These are phyloP conservation scores for Cetoscarus ocellatus DNA, from an alignment of 2,797 vertebrate genomes.

Conservation along the genomic window DNA sequence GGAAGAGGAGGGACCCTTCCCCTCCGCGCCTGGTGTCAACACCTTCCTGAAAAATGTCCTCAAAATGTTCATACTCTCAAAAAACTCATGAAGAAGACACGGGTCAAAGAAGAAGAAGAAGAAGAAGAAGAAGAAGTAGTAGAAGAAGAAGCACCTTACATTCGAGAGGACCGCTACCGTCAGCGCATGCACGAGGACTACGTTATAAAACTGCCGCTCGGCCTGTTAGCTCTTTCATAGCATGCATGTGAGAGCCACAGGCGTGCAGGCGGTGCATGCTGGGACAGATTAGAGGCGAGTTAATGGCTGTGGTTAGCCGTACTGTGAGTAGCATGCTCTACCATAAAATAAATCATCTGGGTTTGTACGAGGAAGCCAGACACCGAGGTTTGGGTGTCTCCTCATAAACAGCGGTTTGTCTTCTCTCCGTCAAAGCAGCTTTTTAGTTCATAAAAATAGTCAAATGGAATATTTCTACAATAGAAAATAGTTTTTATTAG, in stretches of 20 bases:
- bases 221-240: slow-evolving; percentile 58
- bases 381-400: slow-evolving; percentile 58
- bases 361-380: slow-evolving; percentile 59
- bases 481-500: slow-evolving; percentile 67
- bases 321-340: slow-evolving; percentile 66
- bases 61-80: slow-evolving; percentile 50
- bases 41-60: slow-evolving; percentile 73
- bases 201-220: slow-evolving; percentile 49
- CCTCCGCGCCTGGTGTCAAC: slow-evolving; percentile 58
- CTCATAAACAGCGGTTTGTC: slow-evolving; percentile 48
- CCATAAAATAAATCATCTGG: slow-evolving; percentile 65
- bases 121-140: no score
- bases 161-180: slow-evolving; percentile 76
- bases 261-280: slow-evolving; percentile 75
- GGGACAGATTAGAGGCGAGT: slow-evolving; percentile 62
- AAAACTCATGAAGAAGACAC: slow-evolving; percentile 69
- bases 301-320: slow-evolving; percentile 62
- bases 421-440: slow-evolving; percentile 57
- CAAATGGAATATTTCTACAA: slow-evolving; percentile 60
- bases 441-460: slow-evolving; percentile 71
- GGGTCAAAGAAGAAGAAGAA: slow-evolving; percentile 45
- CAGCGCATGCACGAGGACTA: slow-evolving; percentile 78
- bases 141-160: slow-evolving; percentile 74
- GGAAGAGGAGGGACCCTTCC: slow-evolving; percentile 28
- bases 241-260: slow-evolving; percentile 71